A percentile compares a stretch with the other conserved stretches of the same genome.
Conservation (phyloP, 2,888 invertebrate genomes). For the Aromia moschata region DNA sequence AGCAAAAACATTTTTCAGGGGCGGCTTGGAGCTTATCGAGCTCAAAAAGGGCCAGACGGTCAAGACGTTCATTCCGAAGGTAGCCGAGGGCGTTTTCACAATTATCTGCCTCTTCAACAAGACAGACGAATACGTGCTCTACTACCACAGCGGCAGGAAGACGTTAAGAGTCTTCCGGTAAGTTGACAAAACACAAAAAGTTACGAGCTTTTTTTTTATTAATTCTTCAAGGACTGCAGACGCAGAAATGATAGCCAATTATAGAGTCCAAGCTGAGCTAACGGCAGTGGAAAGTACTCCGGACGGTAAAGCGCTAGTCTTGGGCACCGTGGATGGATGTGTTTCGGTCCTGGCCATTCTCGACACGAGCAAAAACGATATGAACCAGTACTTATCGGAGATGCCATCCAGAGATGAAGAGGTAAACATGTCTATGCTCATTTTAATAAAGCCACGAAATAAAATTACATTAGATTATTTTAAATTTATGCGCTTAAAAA, state of each 20-base stretch:
- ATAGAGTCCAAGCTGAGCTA: slow-evolving; percentile 87
- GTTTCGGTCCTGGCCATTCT: slow-evolving; percentile 85
- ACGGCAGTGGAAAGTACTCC: slow-evolving; percentile 87
- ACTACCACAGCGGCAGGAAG: slow-evolving; percentile 95
- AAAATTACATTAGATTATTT: no score
- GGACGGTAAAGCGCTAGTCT: slow-evolving; percentile 83
- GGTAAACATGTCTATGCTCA: no score
- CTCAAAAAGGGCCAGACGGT: slow-evolving; percentile 88
- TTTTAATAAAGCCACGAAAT: no score
- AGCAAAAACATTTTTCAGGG: slow-evolving; percentile 73
- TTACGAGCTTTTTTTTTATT: not conserved
- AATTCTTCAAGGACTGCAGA: slow-evolving; percentile 75
- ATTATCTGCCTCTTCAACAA: slow-evolving; percentile 95
- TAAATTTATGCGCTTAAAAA: no score
- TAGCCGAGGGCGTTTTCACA: slow-evolving; percentile 97
- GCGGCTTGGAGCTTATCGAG: slow-evolving; percentile 92
- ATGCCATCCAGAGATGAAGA: slow-evolving; percentile 78
- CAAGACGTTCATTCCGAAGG: slow-evolving; percentile 89
- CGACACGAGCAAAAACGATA: slow-evolving; percentile 74
- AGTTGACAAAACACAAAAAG: not conserved
- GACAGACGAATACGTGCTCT: slow-evolving; percentile 93
- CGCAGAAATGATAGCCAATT: slow-evolving; percentile 92
- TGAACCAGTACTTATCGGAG: slow-evolving; percentile 70
- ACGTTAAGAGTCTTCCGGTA: slow-evolving; percentile 92
- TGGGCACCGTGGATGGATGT: slow-evolving; percentile 94